Evolutionary conservation across 2,113 vertebrate genomes (phyloP).

Genomic region (Chaenogobius annularis): DNA sequence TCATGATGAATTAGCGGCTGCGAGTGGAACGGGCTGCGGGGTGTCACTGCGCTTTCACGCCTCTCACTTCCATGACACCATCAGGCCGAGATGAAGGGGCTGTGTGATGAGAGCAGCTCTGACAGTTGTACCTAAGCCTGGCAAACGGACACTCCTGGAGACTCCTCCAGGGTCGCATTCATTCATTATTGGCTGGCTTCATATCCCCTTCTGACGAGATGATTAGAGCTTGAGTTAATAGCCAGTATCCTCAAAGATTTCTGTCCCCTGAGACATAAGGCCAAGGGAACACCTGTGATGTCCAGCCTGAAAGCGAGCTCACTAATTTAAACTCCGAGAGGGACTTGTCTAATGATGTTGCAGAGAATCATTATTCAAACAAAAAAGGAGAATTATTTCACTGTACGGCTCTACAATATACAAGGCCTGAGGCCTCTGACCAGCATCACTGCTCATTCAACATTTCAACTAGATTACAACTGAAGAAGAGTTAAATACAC

Average conservation of each 20-base stretch:
- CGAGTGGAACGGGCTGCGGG: slow-evolving; percentile 69
- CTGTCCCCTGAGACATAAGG: slow-evolving; percentile 62
- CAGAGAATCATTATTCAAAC: slow-evolving; percentile 63
- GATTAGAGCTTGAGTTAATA: slow-evolving; percentile 75
- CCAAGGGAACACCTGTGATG: slow-evolving; percentile 73
- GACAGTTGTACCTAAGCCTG: slow-evolving; percentile 74
- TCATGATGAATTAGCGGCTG: slow-evolving; percentile 78
- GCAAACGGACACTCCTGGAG: slow-evolving; percentile 70
- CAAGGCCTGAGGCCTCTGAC: not conserved
- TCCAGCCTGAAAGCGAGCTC: slow-evolving; percentile 62
- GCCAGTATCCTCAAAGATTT: slow-evolving; percentile 71
- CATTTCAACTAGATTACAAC: not conserved
- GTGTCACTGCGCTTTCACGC: slow-evolving; percentile 78
- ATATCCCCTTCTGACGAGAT: slow-evolving; percentile 66
- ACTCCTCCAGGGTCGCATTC: slow-evolving; percentile 67
- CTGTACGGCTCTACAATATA: slow-evolving; percentile 4
- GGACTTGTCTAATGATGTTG: slow-evolving; percentile 67
- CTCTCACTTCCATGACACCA: slow-evolving; percentile 75
- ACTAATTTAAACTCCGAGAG: slow-evolving; percentile 62
- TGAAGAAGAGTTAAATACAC: not conserved
- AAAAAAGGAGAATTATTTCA: slow-evolving; percentile 43
- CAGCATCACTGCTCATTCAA: not conserved
- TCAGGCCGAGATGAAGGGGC: slow-evolving; percentile 74
- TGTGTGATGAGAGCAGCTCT: slow-evolving; percentile 60
- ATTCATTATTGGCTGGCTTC: slow-evolving; percentile 69